phyloP scores from a whole-genome alignment of 2,113 vertebrate genomes.

The Myiozetetes cayanensis region DNA sequence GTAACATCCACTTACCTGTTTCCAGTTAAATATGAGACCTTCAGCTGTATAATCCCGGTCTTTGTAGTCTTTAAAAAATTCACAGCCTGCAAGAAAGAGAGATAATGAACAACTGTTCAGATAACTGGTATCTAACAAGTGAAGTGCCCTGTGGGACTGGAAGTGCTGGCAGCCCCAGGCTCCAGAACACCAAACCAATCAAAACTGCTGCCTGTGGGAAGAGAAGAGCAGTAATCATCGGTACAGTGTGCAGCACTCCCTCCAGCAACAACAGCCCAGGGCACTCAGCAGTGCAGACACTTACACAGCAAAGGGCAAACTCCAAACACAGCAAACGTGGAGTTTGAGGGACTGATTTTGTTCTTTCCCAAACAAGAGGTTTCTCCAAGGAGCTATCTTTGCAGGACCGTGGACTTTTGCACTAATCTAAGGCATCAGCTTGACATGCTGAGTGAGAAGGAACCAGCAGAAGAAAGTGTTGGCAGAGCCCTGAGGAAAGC shows the following conservation, averaged over 20 bases:
- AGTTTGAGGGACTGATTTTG: background rate
- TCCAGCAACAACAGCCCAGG: background rate
- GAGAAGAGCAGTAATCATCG: background rate
- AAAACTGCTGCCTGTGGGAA: slow-evolving; percentile 8
- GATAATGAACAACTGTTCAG: background rate
- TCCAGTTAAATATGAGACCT: slow-evolving; percentile 99
- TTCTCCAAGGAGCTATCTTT: background rate
- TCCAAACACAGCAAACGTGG: background rate
- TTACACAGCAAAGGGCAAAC: background rate
- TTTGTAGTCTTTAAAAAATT: slow-evolving; percentile 99
- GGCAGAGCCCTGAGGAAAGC: background rate
- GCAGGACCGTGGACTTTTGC: background rate
- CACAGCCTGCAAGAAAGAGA: slow-evolving; percentile 85
- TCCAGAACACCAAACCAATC: slow-evolving; percentile 8
- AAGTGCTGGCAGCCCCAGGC: background rate
- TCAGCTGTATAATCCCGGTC: slow-evolving; percentile 95
- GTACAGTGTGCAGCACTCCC: background rate
- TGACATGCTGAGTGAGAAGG: background rate
- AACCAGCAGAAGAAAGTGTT: background rate
- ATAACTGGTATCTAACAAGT: background rate
- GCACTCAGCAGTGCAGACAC: background rate
- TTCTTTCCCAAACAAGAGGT: background rate
- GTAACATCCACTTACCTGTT: slow-evolving; percentile 83
- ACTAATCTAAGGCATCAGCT: background rate
- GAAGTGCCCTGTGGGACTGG: background rate